Evolutionary conservation across 2,888 invertebrate species (phyloP).

Genomic region (Cosmia trapezina): DNA sequence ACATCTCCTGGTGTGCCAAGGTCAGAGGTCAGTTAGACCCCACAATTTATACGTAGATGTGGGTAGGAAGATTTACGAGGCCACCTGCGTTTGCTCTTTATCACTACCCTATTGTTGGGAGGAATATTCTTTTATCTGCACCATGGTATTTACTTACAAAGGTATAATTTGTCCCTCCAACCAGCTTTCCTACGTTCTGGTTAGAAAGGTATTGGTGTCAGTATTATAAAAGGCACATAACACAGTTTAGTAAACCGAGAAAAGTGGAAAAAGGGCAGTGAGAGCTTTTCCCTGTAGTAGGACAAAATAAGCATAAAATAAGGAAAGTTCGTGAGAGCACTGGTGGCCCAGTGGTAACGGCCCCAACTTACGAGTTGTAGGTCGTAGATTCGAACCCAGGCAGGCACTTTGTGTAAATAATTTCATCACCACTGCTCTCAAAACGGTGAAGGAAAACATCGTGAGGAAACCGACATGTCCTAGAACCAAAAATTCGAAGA

Average conservation of each 20-base stretch:
- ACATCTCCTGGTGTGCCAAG: conserved; percentile 46
- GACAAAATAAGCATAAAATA: neutral
- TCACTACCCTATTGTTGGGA: conserved; percentile 46
- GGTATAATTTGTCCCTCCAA: neutral
- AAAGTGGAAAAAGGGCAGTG: neutral
- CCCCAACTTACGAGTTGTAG: too few species aligned
- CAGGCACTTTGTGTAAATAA: too few species aligned
- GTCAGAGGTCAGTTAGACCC: conserved; percentile 55
- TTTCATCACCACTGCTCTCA: too few species aligned
- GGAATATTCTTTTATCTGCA: conserved; percentile 46
- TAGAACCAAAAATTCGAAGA: too few species aligned
- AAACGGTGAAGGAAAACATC: too few species aligned
- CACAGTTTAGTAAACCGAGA: neutral
- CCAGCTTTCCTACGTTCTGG: neutral
- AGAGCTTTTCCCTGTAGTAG: neutral
- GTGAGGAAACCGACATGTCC: too few species aligned
- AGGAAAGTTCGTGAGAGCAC: too few species aligned
- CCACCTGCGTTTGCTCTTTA: conserved; percentile 58
- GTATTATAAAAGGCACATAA: too few species aligned
- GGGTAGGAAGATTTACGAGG: conserved; percentile 67
- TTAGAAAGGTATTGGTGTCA: too few species aligned
- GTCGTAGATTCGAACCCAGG: too few species aligned
- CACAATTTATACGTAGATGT: conserved; percentile 68
- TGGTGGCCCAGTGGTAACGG: too few species aligned
- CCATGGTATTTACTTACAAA: neutral